phyloP scores from a whole-genome alignment of 2,888 invertebrate genomes.

The Orthosia gracilis region DNA sequence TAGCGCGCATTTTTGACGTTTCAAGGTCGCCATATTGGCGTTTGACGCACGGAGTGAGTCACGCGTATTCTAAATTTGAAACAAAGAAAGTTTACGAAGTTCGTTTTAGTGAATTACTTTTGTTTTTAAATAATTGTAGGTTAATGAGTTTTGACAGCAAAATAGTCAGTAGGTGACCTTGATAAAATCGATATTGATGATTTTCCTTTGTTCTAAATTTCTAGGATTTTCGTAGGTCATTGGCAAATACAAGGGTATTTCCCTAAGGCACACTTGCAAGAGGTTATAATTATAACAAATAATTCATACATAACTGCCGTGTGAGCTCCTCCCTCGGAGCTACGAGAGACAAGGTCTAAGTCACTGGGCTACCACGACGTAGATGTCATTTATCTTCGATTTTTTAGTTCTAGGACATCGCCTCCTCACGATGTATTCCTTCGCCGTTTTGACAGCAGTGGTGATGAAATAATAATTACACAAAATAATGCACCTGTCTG shows the following conservation, averaged over 20 bases:
- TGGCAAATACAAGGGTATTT: neutral
- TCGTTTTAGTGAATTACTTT: constrained; percentile 18
- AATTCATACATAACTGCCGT: no score
- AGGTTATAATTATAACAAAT: no score
- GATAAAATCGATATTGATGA: neutral
- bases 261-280: neutral
- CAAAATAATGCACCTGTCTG: no score
- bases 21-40: constrained; percentile 76
- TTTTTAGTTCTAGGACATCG: no score
- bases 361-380: no score
- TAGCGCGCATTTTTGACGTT: constrained; percentile 77
- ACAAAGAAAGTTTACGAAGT: constrained; percentile 61
- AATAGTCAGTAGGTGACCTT: constrained; percentile 23
- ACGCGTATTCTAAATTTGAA: constrained; percentile 64
- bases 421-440: no score
- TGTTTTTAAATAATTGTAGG: constrained; percentile 37
- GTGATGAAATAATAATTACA: no score
- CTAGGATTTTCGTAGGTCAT: constrained; percentile 3
- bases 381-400: no score
- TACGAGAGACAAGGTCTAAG: no score
- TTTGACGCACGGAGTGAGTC: constrained; percentile 75
- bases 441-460: no score
- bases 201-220: neutral
- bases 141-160: constrained; percentile 29
- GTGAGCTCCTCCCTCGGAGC: no score